Conservation (phyloP, 2,888 invertebrate genomes). For the Fragum fragum region DNA sequence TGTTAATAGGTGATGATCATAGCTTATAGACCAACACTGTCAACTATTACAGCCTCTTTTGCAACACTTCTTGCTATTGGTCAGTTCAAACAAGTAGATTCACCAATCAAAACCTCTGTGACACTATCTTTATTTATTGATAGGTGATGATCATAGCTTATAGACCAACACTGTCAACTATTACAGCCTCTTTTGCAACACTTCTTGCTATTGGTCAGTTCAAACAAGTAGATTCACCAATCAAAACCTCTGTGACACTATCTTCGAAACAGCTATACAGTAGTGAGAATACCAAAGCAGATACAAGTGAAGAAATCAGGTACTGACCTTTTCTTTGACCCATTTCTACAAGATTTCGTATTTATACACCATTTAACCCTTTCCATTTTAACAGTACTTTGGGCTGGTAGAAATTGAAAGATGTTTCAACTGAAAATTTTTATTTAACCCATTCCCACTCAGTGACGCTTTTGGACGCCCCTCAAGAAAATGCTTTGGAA, state of each 20-base stretch:
- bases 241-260: conserved; percentile 2
- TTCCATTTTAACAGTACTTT: no score
- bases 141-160: conserved; percentile 28
- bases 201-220: conserved; percentile 47
- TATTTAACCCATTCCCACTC: no score
- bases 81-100: conserved; percentile 34
- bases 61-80: conserved; percentile 46
- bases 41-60: conserved; percentile 32
- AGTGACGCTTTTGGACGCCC: no score
- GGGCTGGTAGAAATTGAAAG: no score
- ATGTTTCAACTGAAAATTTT: no score
- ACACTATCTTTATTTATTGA: conserved; percentile 1
- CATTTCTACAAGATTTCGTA: no score
- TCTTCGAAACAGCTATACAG: not conserved
- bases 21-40: not conserved
- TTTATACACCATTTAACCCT: no score
- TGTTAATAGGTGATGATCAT: conserved; percentile 25
- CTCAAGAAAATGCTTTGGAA: no score
- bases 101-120: conserved; percentile 29
- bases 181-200: conserved; percentile 37
- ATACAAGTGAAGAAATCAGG: not conserved
- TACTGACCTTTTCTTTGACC: no score
- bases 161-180: conserved; percentile 9
- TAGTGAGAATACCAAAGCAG: not conserved
- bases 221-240: conserved; percentile 35